Evolutionary conservation across 2,113 vertebrate genomes (phyloP).

Genomic region (Phycodurus eques): DNA sequence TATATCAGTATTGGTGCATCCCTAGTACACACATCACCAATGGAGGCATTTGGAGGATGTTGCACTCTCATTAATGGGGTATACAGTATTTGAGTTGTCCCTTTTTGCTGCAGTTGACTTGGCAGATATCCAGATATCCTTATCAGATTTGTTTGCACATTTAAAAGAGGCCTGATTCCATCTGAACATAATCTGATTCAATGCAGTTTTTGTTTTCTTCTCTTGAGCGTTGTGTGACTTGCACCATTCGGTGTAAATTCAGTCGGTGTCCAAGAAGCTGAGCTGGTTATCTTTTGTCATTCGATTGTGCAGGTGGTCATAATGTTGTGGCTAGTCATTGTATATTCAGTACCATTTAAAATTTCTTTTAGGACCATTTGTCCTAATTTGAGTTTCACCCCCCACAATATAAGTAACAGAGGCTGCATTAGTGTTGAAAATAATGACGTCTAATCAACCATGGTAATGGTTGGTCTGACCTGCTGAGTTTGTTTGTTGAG

Average conservation of each 20-base stretch:
- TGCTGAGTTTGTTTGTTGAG: slow-evolving; percentile 46
- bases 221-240: not conserved
- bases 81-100: no score
- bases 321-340: not conserved
- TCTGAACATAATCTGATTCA: no score
- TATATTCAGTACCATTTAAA: not conserved
- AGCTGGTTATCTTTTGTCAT: not conserved
- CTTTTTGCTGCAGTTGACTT: no score
- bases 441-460: slow-evolving; percentile 37
- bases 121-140: no score
- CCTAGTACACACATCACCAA: no score
- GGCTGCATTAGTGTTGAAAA: slow-evolving; percentile 16
- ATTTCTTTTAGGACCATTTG: not conserved
- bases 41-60: no score
- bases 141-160: no score
- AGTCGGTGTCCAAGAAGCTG: not conserved
- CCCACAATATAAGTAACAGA: not conserved
- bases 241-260: not conserved
- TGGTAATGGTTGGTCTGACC: slow-evolving; percentile 47
- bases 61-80: no score
- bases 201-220: no score
- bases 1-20: no score
- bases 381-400: not conserved
- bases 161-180: no score
- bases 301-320: not conserved